Evolutionary conservation across 2,113 vertebrate genomes (phyloP).

Genomic region (Pteruthius melanotis): DNA sequence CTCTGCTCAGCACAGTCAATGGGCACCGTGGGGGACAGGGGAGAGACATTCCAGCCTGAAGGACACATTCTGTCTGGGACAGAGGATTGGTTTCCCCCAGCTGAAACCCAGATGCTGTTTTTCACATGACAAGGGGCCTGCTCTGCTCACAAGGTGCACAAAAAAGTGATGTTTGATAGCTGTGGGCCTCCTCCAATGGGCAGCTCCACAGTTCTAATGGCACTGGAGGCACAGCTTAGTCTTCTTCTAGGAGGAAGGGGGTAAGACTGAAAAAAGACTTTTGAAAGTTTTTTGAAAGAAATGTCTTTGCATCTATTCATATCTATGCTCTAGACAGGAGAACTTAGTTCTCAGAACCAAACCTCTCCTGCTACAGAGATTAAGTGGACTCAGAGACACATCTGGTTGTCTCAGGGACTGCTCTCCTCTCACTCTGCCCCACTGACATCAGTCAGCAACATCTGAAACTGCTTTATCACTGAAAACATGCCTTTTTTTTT

Average conservation of each 20-base stretch:
- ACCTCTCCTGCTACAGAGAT: not conserved
- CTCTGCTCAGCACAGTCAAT: not conserved
- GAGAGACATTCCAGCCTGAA: not conserved
- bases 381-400: not conserved
- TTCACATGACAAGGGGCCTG: not conserved
- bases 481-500: not conserved
- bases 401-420: not conserved
- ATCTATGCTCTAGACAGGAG: not conserved
- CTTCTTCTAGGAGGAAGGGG: not conserved
- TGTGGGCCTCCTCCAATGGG: not conserved
- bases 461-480: not conserved
- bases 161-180: not conserved
- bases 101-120: not conserved
- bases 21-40: accelerated
- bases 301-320: not conserved
- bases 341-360: not conserved
- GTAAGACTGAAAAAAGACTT: not conserved
- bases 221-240: not conserved
- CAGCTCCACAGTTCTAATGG: not conserved
- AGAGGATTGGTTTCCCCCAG: not conserved
- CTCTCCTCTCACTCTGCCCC: not conserved
- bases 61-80: not conserved
- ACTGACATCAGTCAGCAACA: not conserved
- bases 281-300: too few relatives aligned
- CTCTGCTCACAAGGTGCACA: not conserved